phyloP scores from a whole-genome alignment of 2,113 vertebrate genomes.

The Brienomyrus longianalis region DNA sequence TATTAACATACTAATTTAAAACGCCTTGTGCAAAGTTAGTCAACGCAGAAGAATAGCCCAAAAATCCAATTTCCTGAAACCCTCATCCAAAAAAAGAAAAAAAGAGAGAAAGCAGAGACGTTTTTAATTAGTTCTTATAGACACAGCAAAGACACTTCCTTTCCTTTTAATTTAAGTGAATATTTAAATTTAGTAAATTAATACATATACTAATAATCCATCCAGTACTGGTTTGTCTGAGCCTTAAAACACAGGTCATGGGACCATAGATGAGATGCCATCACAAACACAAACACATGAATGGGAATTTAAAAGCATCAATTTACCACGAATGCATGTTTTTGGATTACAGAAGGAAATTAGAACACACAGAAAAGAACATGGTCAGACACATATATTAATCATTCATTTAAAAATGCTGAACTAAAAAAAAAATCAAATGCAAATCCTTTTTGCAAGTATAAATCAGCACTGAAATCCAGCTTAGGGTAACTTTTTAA shows the following conservation, averaged over 20 bases:
- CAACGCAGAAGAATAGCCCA: not conserved
- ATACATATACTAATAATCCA: not conserved
- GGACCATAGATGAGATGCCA: too few relatives aligned
- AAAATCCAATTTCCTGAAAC: not conserved
- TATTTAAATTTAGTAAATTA: not conserved
- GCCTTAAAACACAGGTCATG: not conserved
- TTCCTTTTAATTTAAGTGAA: not conserved
- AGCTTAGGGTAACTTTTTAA: not conserved
- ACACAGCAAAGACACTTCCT: not conserved
- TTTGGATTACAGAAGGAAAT: not conserved
- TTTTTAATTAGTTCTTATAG: not conserved
- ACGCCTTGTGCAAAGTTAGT: not conserved
- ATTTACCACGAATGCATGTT: not conserved
- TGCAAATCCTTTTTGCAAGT: not conserved
- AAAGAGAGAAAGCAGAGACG: not conserved
- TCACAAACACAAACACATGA: not conserved
- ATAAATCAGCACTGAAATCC: not conserved
- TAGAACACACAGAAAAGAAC: not conserved
- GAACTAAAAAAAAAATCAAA: not conserved
- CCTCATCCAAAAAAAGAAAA: not conserved
- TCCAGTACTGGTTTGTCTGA: not conserved
- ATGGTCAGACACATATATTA: not conserved
- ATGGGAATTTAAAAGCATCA: not conserved
- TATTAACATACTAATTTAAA: not conserved
- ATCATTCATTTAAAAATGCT: not conserved